These are phyloP conservation scores for Azorinus chamasolen DNA, from an alignment of 2,888 invertebrate species.

Conservation along the genomic window DNA sequence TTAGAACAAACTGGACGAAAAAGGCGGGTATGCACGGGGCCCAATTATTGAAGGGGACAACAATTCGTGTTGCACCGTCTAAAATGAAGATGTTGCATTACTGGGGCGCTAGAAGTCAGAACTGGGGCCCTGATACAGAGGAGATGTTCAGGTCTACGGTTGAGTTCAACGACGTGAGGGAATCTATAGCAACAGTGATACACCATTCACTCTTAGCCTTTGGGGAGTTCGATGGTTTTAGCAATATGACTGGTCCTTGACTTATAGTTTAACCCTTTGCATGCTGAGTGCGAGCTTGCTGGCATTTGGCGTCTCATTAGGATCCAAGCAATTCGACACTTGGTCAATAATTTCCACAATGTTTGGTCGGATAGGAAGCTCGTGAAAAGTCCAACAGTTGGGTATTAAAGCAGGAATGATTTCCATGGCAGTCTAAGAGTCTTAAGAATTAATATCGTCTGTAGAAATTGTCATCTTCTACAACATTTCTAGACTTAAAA, in stretches of 20 bases:
- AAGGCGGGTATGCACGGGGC: slow-evolving; percentile 24
- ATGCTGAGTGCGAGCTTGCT: too few relatives aligned
- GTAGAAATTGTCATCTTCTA: too few relatives aligned
- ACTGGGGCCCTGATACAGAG: slow-evolving; percentile 70
- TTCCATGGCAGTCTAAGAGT: too few relatives aligned
- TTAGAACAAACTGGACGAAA: slow-evolving; percentile 32
- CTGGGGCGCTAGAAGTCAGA: slow-evolving; percentile 68
- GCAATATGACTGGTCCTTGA: slow-evolving; percentile 29
- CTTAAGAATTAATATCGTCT: too few relatives aligned
- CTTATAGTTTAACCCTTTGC: not conserved
- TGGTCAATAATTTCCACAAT: too few relatives aligned
- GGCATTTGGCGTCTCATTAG: too few relatives aligned
- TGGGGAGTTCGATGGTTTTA: slow-evolving; percentile 31
- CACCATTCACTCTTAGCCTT: slow-evolving; percentile 7
- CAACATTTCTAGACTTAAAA: too few relatives aligned
- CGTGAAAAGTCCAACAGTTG: too few relatives aligned
- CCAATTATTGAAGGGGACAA: slow-evolving; percentile 4
- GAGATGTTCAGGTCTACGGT: slow-evolving; percentile 51
- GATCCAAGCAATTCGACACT: too few relatives aligned
- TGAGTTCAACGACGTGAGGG: slow-evolving; percentile 11
- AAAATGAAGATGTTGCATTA: slow-evolving; percentile 64
- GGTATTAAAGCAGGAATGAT: too few relatives aligned
- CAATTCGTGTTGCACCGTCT: slow-evolving; percentile 2
- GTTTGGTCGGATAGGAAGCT: too few relatives aligned
- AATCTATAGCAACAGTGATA: slow-evolving; percentile 11